Percentiles rank a stretch among this genome's conserved stretches.
Evolutionary conservation across 1,140 invertebrate genomes (phyloP).

Genomic region (Pseudomyrmex gracilis): DNA sequence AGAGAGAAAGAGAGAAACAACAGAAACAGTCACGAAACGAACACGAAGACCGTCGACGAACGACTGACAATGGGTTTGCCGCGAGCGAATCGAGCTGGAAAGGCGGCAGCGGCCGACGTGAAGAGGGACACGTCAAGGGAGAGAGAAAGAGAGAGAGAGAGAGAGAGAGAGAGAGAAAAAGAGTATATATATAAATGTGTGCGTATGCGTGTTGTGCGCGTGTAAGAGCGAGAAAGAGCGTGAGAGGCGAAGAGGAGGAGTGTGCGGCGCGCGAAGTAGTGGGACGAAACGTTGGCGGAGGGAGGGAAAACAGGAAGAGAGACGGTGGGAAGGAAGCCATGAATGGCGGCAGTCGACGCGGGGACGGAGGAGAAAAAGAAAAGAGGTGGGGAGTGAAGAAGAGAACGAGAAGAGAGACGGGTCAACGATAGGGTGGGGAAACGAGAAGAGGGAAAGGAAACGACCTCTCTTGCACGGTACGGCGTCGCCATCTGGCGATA

Average conservation of each 20-base stretch:
- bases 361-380: conserved; percentile 57
- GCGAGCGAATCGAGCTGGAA: conserved; percentile 50
- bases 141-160: conserved; percentile 36
- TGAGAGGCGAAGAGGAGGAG: conserved; percentile 26
- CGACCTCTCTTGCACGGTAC: conserved; percentile 48
- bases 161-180: conserved; percentile 9
- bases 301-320: conserved; percentile 74
- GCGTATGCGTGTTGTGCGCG: too few relatives aligned
- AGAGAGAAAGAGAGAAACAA: not conserved
- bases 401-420: conserved; percentile 1
- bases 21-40: conserved; percentile 48
- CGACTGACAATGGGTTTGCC: conserved; percentile 74
- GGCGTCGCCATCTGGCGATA: conserved; percentile 85
- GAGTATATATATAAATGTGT: not conserved
- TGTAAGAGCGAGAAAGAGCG: conserved; percentile 24
- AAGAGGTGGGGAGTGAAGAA: conserved; percentile 10
- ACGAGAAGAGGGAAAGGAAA: not conserved
- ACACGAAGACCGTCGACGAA: conserved; percentile 67
- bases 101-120: conserved; percentile 32
- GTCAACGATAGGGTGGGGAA: not conserved
- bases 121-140: conserved; percentile 64
- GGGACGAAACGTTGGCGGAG: conserved; percentile 67
- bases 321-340: conserved; percentile 77
- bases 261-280: conserved; percentile 47
- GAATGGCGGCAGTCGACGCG: conserved; percentile 71